Percentiles rank a stretch among this genome's conserved stretches.
These are phyloP conservation scores for Hemiscyllium ocellatum DNA, from an alignment of 2,113 vertebrate species.

Conservation along the genomic window DNA sequence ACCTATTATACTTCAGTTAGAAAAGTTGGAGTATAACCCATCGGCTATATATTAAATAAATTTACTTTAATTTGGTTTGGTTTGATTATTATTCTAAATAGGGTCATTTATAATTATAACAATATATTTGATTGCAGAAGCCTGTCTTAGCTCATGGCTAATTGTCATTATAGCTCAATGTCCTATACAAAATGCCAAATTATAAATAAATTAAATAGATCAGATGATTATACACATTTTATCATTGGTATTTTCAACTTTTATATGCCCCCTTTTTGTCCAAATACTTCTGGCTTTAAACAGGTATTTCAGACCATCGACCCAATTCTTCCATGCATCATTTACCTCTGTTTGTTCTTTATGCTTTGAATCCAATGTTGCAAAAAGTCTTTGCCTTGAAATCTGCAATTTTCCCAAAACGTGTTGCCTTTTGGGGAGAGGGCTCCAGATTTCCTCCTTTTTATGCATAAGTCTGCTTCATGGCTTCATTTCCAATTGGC, in stretches of 20 bases:
- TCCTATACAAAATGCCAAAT: neutral
- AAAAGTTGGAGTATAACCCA: neutral
- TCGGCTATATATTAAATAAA: neutral
- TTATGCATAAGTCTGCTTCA: neutral
- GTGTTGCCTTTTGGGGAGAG: neutral
- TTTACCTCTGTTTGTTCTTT: neutral
- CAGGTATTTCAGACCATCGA: neutral
- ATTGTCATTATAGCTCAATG: neutral
- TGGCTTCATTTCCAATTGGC: neutral
- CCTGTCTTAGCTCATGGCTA: constrained; percentile 4
- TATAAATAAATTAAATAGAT: neutral
- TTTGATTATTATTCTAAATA: constrained; percentile 9
- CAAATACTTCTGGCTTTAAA: neutral
- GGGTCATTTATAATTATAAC: neutral
- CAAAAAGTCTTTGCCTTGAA: neutral
- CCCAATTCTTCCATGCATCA: neutral
- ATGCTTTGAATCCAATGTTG: neutral
- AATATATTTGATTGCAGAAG: constrained; percentile 15
- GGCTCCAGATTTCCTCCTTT: neutral
- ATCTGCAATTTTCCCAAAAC: neutral
- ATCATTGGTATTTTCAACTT: neutral
- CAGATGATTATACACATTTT: neutral
- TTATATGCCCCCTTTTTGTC: neutral
- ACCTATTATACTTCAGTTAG: neutral
- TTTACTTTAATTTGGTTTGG: neutral